Percentiles rank a stretch among this genome's conserved stretches.
Evolutionary conservation across 2,888 invertebrate genomes (phyloP).

Genomic region (Hetaerina titia): DNA sequence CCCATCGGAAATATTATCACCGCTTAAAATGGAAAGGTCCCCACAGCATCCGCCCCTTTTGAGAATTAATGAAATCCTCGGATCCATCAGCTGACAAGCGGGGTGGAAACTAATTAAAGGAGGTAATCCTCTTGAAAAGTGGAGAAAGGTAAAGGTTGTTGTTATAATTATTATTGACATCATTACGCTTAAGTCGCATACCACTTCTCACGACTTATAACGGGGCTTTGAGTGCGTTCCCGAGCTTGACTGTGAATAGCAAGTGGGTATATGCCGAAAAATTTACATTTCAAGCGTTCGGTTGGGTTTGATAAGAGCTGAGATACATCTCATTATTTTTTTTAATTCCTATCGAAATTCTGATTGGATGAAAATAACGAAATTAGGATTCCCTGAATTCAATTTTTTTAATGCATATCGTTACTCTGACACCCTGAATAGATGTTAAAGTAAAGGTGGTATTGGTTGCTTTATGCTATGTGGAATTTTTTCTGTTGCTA

Average conservation of each 20-base stretch:
- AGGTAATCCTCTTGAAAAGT: neutral
- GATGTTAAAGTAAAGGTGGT: neutral
- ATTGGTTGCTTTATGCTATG: neutral
- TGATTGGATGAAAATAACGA: neutral
- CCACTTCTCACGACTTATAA: too few relatives aligned
- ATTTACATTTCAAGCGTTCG: too few relatives aligned
- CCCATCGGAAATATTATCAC: too few relatives aligned
- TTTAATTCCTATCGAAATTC: neutral
- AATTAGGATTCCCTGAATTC: neutral
- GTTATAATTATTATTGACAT: neutral
- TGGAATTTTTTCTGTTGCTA: neutral
- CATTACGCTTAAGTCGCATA: too few relatives aligned
- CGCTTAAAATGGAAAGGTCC: too few relatives aligned
- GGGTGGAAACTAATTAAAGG: slow-evolving; percentile 33
- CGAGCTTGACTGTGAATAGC: too few relatives aligned
- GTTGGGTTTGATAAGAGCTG: too few relatives aligned
- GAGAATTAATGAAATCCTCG: slow-evolving; percentile 22
- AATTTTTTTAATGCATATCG: too few relatives aligned
- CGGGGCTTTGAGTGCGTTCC: too few relatives aligned
- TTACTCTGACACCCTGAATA: too few relatives aligned
- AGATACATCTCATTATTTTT: too few relatives aligned
- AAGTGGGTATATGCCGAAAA: too few relatives aligned
- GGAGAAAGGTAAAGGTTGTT: neutral
- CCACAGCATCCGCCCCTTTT: neutral
- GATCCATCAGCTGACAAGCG: neutral